Base-by-base conservation (phyloP, 2,113 vertebrate species). In the Odontophorus gujanensis region DNA sequence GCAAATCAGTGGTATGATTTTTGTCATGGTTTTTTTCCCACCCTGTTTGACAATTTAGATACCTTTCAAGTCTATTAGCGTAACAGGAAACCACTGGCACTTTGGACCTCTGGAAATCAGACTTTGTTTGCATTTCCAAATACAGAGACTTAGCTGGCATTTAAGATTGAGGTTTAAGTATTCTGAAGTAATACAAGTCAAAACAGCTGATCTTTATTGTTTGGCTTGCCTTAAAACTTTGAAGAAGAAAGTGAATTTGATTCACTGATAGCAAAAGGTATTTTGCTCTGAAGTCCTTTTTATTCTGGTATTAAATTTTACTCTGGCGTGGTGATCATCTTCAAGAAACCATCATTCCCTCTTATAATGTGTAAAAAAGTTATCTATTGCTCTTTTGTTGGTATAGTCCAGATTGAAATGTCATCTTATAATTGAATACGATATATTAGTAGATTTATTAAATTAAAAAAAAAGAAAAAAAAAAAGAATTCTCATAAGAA, bases 91-190 rank as follows among this genome's bases (percentile, higher is more conserved):
- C 34, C 71, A 53, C 51, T 67, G 42, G 42, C 79, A 34, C 11
- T 87, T 40, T 65, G 38, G 24, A 15, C 59, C 79, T 82, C 63
- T 78, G 9, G 43, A 74, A 82, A 47, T 38, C 14, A 18, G 25
- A 45, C 74, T 75, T 88, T 89, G 28, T 85, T 75, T 89, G 18
- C 38, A 30, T 82, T 94, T 90, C 67, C 34, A 85, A 63, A 68
- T 57, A 8, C 14, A 72, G 19, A 34, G 25, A 32, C 17, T 25
- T 75, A 72, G 19, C 18, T 68, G 32, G 53, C 22, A n/a, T 51
- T 87, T 51, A 65, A 89, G 32, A 14, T 11, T 65, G 58, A 79
- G 47, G 43, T 61, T 5, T 53, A 14, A 55, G 25, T 75, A 21
- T 79, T 40, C 28, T 75, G 48, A 79, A 82, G 48, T 73, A 57